Evolutionary conservation across 2,797 vertebrate species (phyloP).

Genomic region (Hyperoplus lanceolatus): DNA sequence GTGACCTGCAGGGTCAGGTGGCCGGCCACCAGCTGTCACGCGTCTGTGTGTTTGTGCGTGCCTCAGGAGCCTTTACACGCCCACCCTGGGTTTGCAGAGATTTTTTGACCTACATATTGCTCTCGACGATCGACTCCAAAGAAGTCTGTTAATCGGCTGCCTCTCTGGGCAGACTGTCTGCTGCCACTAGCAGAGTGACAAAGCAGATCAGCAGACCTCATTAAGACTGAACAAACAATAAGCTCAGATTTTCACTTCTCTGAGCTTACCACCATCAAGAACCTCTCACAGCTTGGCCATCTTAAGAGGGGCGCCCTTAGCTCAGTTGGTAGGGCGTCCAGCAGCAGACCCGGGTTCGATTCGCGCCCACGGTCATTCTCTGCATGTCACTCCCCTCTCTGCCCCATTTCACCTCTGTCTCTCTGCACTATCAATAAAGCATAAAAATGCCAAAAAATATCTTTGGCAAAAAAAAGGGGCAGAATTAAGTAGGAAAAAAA

Average conservation of each 20-base stretch:
- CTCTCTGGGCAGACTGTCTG: slow-evolving; percentile 52
- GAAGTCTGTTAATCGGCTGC: slow-evolving; percentile 77
- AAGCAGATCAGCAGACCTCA: slow-evolving; percentile 78
- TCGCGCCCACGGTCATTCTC: too few species aligned
- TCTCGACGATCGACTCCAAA: slow-evolving; percentile 65
- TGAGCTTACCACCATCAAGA: slow-evolving; percentile 22
- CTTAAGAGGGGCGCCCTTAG: slow-evolving; percentile 1
- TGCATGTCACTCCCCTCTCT: too few species aligned
- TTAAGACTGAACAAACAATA: slow-evolving; percentile 75
- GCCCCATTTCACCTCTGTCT: too few species aligned
- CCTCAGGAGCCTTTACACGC: slow-evolving; percentile 37
- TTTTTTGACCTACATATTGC: slow-evolving; percentile 79
- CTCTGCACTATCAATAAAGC: too few species aligned
- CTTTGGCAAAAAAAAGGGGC: not conserved
- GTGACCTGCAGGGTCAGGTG: slow-evolving; percentile 71
- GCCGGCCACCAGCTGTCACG: slow-evolving; percentile 74
- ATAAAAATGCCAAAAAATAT: too few species aligned
- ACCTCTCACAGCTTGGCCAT: slow-evolving; percentile 9
- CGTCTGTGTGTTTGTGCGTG: slow-evolving; percentile 11
- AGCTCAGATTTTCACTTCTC: slow-evolving; percentile 73
- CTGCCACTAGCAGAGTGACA: slow-evolving; percentile 63
- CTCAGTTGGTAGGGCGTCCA: too few species aligned
- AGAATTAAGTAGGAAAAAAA: not conserved
- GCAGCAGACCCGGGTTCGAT: too few species aligned
- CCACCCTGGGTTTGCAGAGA: slow-evolving; percentile 11